Base-by-base conservation (phyloP, 2,888 invertebrate genomes). In the Drosophila anceps region DNA sequence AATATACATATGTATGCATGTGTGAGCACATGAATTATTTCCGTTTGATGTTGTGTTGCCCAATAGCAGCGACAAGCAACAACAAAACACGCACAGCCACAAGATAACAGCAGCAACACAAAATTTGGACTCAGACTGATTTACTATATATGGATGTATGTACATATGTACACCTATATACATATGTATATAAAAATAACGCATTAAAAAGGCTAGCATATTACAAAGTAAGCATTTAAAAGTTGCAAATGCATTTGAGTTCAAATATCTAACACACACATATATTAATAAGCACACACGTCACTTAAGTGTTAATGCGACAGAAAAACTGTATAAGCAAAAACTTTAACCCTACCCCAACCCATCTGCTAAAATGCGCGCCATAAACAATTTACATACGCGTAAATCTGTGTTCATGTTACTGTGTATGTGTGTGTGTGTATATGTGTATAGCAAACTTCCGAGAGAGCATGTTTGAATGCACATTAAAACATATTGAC, bases 301-400 rank as follows among this genome's bases (percentile, higher is more conserved):
- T 55, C 54, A 62, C 41, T 62, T 53, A 55, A 13, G 59, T 33
- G 50, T 35, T 50, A 53, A 67, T 51, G 53, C 48, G 27, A 58
- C 7, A 60, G 55, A 71, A 53, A 48, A 73, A 65, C 31, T 64
- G 41, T 63, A 13, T 20, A 53, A 54, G 59, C 53, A 60, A 72
- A 67, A 69, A 76, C 70, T 70, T 51, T 9, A 72, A 73, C 72
- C 86, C 79, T 86, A 88, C 84, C 87, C 73, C 82, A 87, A 86
- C 76, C 76, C 67, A 6, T 55, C 63, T 54, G 53, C 63, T 69
- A 65, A 88, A 85, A 73, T 73, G 70, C 82, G 79, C 89, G 89
- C 82, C 79, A 87, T 87, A 86, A 88, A 86, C 80, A 81, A 86
- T 81, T 69, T 71, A 69, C 48, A 78, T 59, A 51, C 53, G 57